Percentiles rank a stretch among this genome's conserved stretches.
phyloP scores from a whole-genome alignment of 2,113 vertebrate species.

The Oceanites oceanicus region DNA sequence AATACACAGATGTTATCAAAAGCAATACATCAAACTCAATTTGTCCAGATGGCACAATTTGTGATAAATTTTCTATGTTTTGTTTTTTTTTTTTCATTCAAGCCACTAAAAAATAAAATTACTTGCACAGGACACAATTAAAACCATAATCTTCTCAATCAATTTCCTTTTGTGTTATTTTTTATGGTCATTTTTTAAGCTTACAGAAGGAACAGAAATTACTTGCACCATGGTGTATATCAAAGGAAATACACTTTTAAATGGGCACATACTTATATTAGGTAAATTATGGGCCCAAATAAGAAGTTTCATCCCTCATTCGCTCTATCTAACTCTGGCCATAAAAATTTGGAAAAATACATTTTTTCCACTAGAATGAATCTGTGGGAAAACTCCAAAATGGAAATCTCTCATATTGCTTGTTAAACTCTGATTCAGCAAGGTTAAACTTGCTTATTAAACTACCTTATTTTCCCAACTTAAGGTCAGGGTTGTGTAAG shows the following conservation, averaged over 20 bases:
- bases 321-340: background rate
- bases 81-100: background rate
- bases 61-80: background rate
- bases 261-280: background rate
- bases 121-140: background rate
- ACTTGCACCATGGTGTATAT: background rate
- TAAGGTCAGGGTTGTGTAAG: background rate
- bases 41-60: constrained; percentile 17
- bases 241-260: background rate
- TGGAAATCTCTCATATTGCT: background rate
- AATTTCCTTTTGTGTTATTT: background rate
- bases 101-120: background rate
- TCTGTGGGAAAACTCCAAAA: background rate
- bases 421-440: background rate
- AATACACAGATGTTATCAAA: background rate
- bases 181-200: background rate
- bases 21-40: background rate
- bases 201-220: background rate
- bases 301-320: background rate
- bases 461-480: background rate
- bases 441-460: background rate
- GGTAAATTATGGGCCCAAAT: background rate
- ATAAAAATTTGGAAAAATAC: background rate
- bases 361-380: background rate
- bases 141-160: background rate